Evolutionary conservation across 2,888 invertebrate species (phyloP).

Genomic region (Protodeltote pygarga): DNA sequence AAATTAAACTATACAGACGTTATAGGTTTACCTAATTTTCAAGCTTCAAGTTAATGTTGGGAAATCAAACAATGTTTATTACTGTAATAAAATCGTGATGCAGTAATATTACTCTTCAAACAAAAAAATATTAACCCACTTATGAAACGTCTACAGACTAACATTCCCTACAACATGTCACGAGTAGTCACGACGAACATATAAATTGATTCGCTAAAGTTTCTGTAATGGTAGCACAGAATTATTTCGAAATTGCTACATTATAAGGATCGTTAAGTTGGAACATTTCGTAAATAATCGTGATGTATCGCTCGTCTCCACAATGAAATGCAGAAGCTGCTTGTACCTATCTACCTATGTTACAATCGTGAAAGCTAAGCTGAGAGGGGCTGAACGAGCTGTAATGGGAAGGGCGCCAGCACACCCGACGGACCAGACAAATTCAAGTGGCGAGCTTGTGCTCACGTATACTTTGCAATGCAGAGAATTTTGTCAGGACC

Average conservation of each 20-base stretch:
- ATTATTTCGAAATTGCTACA: conserved; percentile 9
- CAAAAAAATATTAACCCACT: conserved; percentile 25
- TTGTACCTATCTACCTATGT: conserved; percentile 23
- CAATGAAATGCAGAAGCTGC: conserved; percentile 40
- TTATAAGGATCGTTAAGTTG: conserved; percentile 20
- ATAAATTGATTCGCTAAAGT: conserved; percentile 3
- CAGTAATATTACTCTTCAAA: conserved; percentile 5
- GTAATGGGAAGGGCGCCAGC: conserved; percentile 57
- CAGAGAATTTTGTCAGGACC: conserved; percentile 39
- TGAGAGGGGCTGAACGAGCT: conserved; percentile 56
- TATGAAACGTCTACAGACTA: conserved; percentile 16
- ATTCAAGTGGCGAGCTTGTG: conserved; percentile 57
- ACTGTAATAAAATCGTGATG: conserved; percentile 22
- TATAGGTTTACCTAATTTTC: background rate
- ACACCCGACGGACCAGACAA: conserved; percentile 60
- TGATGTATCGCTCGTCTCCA: conserved; percentile 27
- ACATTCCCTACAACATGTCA: conserved; percentile 16
- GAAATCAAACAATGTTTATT: conserved; percentile 2
- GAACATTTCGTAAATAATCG: conserved; percentile 26
- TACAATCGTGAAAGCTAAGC: conserved; percentile 42
- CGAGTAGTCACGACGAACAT: conserved; percentile 25
- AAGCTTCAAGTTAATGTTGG: background rate
- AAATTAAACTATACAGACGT: too few relatives aligned
- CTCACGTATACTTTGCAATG: conserved; percentile 68
- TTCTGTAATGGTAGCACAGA: conserved; percentile 4